These are phyloP conservation scores for Calycopis cecrops DNA, from an alignment of 1,140 invertebrate genomes.

Conservation along the genomic window DNA sequence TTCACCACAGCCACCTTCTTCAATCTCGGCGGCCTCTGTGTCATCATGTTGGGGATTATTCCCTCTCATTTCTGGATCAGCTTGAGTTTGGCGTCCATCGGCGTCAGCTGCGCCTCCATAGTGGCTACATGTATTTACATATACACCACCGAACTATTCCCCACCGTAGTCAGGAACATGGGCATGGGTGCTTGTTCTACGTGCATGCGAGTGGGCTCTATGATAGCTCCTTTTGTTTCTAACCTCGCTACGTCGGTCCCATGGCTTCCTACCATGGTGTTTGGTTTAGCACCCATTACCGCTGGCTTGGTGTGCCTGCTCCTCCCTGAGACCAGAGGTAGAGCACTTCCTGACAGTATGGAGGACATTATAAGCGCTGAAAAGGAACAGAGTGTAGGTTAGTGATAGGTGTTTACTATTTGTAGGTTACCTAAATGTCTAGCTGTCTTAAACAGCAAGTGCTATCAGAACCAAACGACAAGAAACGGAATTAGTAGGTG, in stretches of 20 bases:
- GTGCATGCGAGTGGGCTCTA: constrained; percentile 80
- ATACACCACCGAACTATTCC: constrained; percentile 81
- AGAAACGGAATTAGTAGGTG: no score
- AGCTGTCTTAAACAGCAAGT: no score
- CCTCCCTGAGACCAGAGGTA: constrained; percentile 86
- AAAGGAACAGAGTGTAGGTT: neutral
- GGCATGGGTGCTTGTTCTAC: constrained; percentile 80
- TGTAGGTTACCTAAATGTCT: neutral
- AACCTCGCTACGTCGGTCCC: constrained; percentile 58
- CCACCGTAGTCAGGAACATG: constrained; percentile 81
- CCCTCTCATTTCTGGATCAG: constrained; percentile 43
- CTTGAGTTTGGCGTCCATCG: constrained; percentile 61
- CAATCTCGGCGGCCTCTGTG: constrained; percentile 40
- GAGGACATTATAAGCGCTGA: constrained; percentile 70
- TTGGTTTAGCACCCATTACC: constrained; percentile 79
- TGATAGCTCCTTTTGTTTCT: constrained; percentile 79
- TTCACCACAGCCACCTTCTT: constrained; percentile 35
- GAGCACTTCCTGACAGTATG: constrained; percentile 83
- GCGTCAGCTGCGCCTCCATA: constrained; percentile 80
- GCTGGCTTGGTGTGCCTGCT: constrained; percentile 79
- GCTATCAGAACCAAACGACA: no score
- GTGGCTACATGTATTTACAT: constrained; percentile 80
- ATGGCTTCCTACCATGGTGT: constrained; percentile 82
- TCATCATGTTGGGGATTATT: constrained; percentile 40
- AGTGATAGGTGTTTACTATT: neutral